Evolutionary conservation across 2,113 vertebrate genomes (phyloP), one percentile per base, ranked within the genome.

Genomic region (Perca fluviatilis): DNA sequence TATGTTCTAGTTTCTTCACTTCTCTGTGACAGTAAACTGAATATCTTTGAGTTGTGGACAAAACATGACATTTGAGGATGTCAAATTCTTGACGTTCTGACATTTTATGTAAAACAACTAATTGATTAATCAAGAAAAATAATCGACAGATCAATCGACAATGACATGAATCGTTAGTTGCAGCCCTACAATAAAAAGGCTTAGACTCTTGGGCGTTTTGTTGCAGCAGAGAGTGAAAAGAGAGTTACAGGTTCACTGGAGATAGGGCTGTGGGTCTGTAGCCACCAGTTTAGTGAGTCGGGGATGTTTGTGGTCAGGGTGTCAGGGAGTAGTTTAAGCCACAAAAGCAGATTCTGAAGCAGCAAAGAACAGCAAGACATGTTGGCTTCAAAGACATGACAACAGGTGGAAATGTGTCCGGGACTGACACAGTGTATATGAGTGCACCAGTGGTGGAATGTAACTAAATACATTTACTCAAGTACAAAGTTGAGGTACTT

Each of bases 221-320:
- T 33, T 10, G 49, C 36, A 62, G 71, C 33, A 25, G 75, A 74
- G 60, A 8, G 25, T 33, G 36, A 57, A 36, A 54, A 66, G 33
- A 14, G 49, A 47, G 30, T 30, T 30, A 30, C 30, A 30, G 30
- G 30, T 30, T 30, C 30, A 30, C 4, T 30, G 30, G 5, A 54
- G 53, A 63, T n/a, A 60, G 30, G 27, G 65, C 3, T 53, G 9
- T 46, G n/a, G 12, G 16, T 15, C 6, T 12, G 18, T 4, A 30
- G 30, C 30, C 30, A 19, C n/a, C 25, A 25, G 60, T 80, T 58
- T 53, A 58, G 27, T 57, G 49, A 63, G 60, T 61, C 46, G n/a
- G n/a, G 21, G 47, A 30, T 30, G 40, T 83, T 70, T 64, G 23
- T 27, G 36, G 58, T 74, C 36, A 40, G 36, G 36, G 36, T 8